Evolutionary conservation across 2,797 vertebrate species (phyloP).

Genomic region (Ara ararauna): DNA sequence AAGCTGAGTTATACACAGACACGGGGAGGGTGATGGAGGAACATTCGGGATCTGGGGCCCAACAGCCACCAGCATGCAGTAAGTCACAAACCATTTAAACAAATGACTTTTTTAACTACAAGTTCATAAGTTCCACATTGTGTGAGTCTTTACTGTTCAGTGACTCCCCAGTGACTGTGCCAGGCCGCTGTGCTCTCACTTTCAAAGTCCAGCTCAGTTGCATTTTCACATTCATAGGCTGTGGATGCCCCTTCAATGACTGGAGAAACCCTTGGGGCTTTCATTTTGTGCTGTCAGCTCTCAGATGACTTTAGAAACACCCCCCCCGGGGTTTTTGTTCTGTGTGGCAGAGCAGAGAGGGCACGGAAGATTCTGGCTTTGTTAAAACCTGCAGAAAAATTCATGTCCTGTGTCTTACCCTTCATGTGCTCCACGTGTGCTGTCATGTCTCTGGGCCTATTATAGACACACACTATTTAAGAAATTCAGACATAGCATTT

Average conservation of each 20-base stretch:
- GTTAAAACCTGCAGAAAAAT: slow-evolving; percentile 70
- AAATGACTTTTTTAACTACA: neutral
- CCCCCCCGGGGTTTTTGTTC: slow-evolving; percentile 12
- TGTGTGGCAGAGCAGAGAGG: slow-evolving; percentile 52
- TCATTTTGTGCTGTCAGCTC: slow-evolving; percentile 58
- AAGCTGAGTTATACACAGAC: neutral
- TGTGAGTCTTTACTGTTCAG: neutral
- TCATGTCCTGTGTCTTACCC: slow-evolving; percentile 42
- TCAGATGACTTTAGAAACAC: slow-evolving; percentile 53
- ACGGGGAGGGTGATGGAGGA: neutral
- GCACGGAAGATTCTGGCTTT: slow-evolving; percentile 57
- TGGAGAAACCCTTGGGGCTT: slow-evolving; percentile 55
- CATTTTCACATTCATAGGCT: slow-evolving; percentile 27
- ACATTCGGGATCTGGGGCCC: neutral
- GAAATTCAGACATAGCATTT: slow-evolving; percentile 42
- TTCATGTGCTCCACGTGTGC: slow-evolving; percentile 14
- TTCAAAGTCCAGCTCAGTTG: slow-evolving; percentile 3
- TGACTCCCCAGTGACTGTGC: neutral
- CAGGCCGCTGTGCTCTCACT: slow-evolving; percentile 38
- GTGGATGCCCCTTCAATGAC: slow-evolving; percentile 9
- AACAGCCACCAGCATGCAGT: neutral
- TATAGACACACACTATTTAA: neutral
- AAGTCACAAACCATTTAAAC: neutral
- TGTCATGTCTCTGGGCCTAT: slow-evolving; percentile 46
- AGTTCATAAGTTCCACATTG: neutral